Evolutionary conservation across 2,888 invertebrate genomes (phyloP).

Genomic region (Habrosyne pyritoides): DNA sequence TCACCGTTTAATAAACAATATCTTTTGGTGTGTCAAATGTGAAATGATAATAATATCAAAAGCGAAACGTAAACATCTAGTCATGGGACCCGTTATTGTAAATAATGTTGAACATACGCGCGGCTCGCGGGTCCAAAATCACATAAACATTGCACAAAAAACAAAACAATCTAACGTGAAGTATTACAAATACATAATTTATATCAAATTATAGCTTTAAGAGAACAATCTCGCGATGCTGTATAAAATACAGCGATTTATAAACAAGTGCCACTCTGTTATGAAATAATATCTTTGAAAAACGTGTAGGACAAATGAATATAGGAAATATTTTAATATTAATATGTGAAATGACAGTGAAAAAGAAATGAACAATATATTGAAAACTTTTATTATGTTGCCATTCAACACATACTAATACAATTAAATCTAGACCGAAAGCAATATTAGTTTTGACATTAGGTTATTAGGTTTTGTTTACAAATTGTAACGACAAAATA

Average conservation of each 20-base stretch:
- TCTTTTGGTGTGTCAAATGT: slow-evolving; percentile 8
- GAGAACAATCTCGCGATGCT: slow-evolving; percentile 66
- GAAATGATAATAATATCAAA: slow-evolving; percentile 9
- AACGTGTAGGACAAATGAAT: slow-evolving; percentile 37
- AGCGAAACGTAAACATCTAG: slow-evolving; percentile 57
- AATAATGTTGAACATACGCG: slow-evolving; percentile 39
- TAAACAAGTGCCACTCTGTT: slow-evolving; percentile 70
- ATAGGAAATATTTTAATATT: slow-evolving; percentile 16
- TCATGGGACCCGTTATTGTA: slow-evolving; percentile 60
- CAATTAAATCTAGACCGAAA: not conserved
- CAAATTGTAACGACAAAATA: slow-evolving; percentile 29
- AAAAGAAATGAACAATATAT: not conserved
- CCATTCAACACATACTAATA: not conserved
- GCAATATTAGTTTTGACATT: slow-evolving; percentile 8
- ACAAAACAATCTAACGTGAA: slow-evolving; percentile 40
- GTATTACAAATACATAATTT: slow-evolving; percentile 77
- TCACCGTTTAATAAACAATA: not conserved
- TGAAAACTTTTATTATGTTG: not conserved
- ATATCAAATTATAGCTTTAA: slow-evolving; percentile 78
- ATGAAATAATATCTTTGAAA: slow-evolving; percentile 4
- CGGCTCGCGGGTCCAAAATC: slow-evolving; percentile 34
- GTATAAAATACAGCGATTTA: slow-evolving; percentile 73
- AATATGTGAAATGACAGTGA: slow-evolving; percentile 4
- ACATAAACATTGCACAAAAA: slow-evolving; percentile 66
- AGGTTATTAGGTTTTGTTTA: slow-evolving; percentile 22